phyloP scores from a whole-genome alignment of 1,140 invertebrate genomes.

The Idris sp. region DNA sequence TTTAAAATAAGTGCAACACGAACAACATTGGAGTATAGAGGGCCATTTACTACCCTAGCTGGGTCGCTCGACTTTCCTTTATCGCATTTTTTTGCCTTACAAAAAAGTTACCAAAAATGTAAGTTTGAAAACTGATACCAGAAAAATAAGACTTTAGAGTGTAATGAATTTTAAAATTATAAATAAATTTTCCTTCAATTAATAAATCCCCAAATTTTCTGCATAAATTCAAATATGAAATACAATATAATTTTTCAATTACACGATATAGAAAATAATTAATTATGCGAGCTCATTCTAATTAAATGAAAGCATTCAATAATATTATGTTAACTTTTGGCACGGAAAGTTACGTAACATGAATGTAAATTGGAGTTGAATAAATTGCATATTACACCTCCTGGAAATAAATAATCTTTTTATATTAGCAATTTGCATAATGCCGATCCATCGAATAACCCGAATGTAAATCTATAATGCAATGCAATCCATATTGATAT shows the following conservation, averaged over 20 bases:
- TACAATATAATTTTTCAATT: too few relatives aligned
- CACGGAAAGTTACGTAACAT: slow-evolving; percentile 19
- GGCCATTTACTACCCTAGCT: slow-evolving; percentile 44
- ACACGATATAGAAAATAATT: too few relatives aligned
- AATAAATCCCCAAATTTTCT: too few relatives aligned
- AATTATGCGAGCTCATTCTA: too few relatives aligned
- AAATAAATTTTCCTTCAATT: too few relatives aligned
- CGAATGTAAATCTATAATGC: slow-evolving; percentile 45
- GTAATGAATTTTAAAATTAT: too few relatives aligned
- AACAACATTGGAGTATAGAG: slow-evolving; percentile 41
- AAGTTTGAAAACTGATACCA: too few relatives aligned
- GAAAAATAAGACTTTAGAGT: too few relatives aligned
- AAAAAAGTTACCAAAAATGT: too few relatives aligned
- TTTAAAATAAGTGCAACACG: slow-evolving; percentile 55
- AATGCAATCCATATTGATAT: slow-evolving; percentile 49
- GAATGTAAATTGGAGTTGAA: slow-evolving; percentile 42
- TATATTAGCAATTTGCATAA: slow-evolving; percentile 50
- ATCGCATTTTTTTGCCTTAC: slow-evolving; percentile 28
- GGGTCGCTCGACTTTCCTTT: slow-evolving; percentile 31
- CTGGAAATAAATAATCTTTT: slow-evolving; percentile 51
- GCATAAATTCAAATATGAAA: too few relatives aligned
- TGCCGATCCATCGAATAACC: slow-evolving; percentile 23
- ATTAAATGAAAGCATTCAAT: too few relatives aligned
- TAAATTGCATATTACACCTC: slow-evolving; percentile 37
- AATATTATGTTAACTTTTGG: too few relatives aligned